These are phyloP conservation scores for Agrotis exclamationis DNA, from an alignment of 2,888 invertebrate genomes.

Conservation along the genomic window DNA sequence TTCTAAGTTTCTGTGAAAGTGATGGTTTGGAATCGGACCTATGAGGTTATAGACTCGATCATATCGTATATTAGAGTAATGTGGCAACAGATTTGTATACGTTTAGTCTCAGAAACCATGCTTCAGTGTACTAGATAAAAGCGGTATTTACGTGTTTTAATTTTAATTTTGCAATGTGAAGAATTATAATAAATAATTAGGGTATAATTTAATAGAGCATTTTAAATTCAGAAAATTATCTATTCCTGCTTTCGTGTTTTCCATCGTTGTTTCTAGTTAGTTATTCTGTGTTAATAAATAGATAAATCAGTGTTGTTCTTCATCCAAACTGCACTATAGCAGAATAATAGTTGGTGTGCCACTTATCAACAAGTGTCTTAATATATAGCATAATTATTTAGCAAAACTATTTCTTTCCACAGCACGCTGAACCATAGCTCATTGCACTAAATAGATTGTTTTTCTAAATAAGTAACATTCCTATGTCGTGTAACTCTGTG, in stretches of 20 bases:
- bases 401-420: conserved; percentile 21
- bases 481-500: conserved; percentile 59
- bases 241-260: conserved; percentile 35
- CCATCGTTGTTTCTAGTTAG: conserved; percentile 15
- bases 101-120: conserved; percentile 41
- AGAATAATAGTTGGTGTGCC: conserved; percentile 31
- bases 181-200: conserved; percentile 39
- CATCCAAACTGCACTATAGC: conserved; percentile 17
- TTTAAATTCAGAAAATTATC: conserved; percentile 14
- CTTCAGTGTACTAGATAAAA: conserved; percentile 22
- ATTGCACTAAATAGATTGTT: conserved; percentile 44
- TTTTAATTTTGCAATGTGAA: conserved; percentile 33
- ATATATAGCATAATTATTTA: conserved; percentile 50
- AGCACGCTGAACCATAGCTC: conserved; percentile 38
- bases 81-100: conserved; percentile 51
- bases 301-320: conserved; percentile 35
- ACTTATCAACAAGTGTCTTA: conserved; percentile 49
- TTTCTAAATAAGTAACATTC: conserved; percentile 59
- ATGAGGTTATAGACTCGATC: conserved; percentile 58
- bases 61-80: conserved; percentile 58
- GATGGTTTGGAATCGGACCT: conserved; percentile 48
- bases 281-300: conserved; percentile 17
- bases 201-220: conserved; percentile 35
- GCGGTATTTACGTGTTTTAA: conserved; percentile 37
- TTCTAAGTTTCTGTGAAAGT: conserved; percentile 57